These are phyloP conservation scores for Clanis bilineata DNA, from an alignment of 2,888 invertebrate species.

Conservation along the genomic window DNA sequence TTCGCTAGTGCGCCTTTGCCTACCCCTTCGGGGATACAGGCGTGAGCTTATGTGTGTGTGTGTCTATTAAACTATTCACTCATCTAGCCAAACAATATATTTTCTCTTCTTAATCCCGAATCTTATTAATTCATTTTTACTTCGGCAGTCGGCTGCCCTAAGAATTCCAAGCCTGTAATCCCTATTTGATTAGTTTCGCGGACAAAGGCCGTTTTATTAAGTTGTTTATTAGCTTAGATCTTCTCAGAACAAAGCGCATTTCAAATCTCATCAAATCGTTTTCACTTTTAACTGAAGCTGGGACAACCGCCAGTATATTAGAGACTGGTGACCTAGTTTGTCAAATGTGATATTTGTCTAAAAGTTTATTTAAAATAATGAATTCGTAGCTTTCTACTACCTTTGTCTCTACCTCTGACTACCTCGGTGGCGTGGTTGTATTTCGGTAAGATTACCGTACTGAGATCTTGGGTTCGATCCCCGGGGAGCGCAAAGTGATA, in stretches of 20 bases:
- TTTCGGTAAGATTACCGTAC: no score
- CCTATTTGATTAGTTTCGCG: constrained; percentile 30
- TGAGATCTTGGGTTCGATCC: no score
- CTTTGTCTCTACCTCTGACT: no score
- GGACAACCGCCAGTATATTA: constrained; percentile 1
- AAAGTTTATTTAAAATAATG: no score
- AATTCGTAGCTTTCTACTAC: no score
- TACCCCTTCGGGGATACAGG: no score
- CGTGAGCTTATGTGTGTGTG: no score
- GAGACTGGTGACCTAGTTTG: background rate
- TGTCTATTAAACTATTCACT: background rate
- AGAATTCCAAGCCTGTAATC: constrained; percentile 19
- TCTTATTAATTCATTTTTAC: constrained; percentile 25
- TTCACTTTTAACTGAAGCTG: background rate
- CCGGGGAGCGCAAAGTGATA: no score
- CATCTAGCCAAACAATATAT: background rate
- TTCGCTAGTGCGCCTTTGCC: no score
- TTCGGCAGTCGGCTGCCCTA: background rate
- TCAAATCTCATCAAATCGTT: constrained; percentile 10
- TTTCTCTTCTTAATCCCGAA: background rate
- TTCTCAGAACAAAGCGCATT: constrained; percentile 16
- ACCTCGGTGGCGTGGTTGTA: no score
- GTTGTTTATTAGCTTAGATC: constrained; percentile 31
- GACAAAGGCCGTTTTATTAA: constrained; percentile 30
- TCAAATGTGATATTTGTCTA: background rate